Conservation (phyloP, 2,797 vertebrate genomes). For the Muscicapa striata region DNA sequence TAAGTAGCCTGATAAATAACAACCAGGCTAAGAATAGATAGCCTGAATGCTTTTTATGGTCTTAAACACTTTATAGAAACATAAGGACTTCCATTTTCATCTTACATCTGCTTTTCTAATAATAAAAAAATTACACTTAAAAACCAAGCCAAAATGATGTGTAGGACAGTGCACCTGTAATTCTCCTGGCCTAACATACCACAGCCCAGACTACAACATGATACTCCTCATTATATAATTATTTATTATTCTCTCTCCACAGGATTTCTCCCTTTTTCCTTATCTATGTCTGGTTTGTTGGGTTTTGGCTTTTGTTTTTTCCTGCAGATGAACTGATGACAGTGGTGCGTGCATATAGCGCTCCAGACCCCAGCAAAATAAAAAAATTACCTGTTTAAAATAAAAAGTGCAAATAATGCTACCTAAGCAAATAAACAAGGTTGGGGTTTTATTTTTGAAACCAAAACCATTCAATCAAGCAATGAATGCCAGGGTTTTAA, state of each 20-base stretch:
- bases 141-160: not conserved
- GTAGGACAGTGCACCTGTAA: not conserved
- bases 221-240: not conserved
- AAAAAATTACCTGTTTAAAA: not conserved
- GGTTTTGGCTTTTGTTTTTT: not conserved
- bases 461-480: not conserved
- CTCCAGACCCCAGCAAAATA: not conserved
- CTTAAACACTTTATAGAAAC: not conserved
- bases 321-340: not conserved
- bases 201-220: not conserved
- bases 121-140: not conserved
- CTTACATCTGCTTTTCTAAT: not conserved
- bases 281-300: not conserved
- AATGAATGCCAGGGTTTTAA: not conserved
- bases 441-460: not conserved
- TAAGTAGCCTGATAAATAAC: not conserved
- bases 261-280: not conserved
- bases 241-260: not conserved
- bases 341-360: not conserved
- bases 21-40: not conserved
- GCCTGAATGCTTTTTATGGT: not conserved
- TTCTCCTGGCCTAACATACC: not conserved
- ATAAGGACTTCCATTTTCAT: not conserved
- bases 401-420: not conserved
- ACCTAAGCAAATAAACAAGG: not conserved